A percentile compares a stretch with the other conserved stretches of the same genome.
These are phyloP conservation scores for Holothuria leucospilota DNA, from an alignment of 53 echinoderm and acorn worm species.

Conservation along the genomic window DNA sequence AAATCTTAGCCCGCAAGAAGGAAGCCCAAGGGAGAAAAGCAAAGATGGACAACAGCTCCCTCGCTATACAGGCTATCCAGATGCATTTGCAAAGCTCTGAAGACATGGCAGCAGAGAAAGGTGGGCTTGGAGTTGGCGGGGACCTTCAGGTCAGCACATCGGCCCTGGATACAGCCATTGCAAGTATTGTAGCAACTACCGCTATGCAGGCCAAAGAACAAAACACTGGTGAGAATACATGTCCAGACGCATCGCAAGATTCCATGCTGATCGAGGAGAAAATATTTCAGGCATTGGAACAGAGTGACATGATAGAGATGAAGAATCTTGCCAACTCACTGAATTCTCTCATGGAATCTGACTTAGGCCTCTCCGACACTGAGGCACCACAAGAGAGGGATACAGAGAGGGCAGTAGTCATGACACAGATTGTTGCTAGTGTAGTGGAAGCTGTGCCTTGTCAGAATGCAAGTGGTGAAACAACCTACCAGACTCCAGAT, in stretches of 20 bases:
- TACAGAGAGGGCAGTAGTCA: conserved; percentile 25
- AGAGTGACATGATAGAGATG: conserved; percentile 48
- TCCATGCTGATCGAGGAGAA: conserved; percentile 45
- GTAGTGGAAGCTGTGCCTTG: conserved; percentile 9
- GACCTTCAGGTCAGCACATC: conserved; percentile 41
- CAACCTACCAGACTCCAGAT: not conserved
- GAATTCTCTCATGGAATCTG: conserved; percentile 41
- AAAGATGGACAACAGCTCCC: conserved; percentile 49
- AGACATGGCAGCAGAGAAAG: conserved; percentile 35
- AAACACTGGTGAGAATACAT: not conserved
- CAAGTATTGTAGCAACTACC: conserved; percentile 37
- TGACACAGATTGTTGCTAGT: conserved; percentile 25
- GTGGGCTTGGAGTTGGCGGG: conserved; percentile 22
- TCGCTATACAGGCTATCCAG: conserved; percentile 48
- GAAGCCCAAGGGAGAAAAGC: conserved; percentile 26
- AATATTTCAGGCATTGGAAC: conserved; percentile 42
- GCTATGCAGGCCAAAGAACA: conserved; percentile 49
- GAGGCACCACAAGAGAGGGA: conserved; percentile 24
- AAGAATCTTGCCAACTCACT: conserved; percentile 45
- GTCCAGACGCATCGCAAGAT: conserved; percentile 18
- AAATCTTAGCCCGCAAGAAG: conserved; percentile 40
- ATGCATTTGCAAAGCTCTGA: conserved; percentile 48
- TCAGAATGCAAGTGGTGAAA: not conserved
- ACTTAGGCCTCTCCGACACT: conserved; percentile 39
- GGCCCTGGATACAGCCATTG: conserved; percentile 49